Base-by-base conservation (phyloP, 2,797 vertebrate species). In the Caiman crocodilus region DNA sequence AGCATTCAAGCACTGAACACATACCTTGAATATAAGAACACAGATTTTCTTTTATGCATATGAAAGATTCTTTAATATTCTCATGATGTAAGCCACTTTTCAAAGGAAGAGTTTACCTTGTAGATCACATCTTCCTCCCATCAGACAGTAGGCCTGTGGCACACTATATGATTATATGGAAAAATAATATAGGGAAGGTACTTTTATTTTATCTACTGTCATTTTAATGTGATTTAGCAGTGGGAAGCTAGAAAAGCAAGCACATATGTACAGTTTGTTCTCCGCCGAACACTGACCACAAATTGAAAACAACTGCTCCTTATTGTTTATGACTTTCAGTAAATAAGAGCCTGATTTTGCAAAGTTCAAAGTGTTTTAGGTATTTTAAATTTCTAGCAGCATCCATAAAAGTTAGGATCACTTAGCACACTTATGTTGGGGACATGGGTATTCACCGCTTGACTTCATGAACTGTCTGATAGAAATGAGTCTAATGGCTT, bases 271-370 rank as follows among this genome's bases (percentile, higher is more conserved):
- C 84, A 13, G 1, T 74, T 55, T 90, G 74, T 56, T 83, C 76
- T 89, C 86, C 86, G 56, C 74, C 84, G 79, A 90, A 65, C 71
- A 67, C 50, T 90, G 61, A 89, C 32, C 92, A n/a, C 30, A 90
- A 87, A 85, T 26, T 81, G 17, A 63, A 61, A 92, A 79, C 69
- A 92, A 86, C 18, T 74, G 11, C 76, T 92, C 30, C 79, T 80
- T 85, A 61, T 73, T 0, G 0, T 8, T 1, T 79, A 57, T 85
- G 61, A 88, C 79, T 90, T 89, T 8, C 69, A 84, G 83, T 76
- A 92, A 76, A 32, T 23, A 69, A 90, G 5, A 56, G 42, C 3
- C 9, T 73, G 4, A 28, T 88, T 21, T 82, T 83, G 7, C 9
- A 84, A 61, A 85, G 14, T 60, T 91, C 78, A 88, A 64, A 82